Conservation (phyloP, 2,888 invertebrate species). For the Sesia apiformis region DNA sequence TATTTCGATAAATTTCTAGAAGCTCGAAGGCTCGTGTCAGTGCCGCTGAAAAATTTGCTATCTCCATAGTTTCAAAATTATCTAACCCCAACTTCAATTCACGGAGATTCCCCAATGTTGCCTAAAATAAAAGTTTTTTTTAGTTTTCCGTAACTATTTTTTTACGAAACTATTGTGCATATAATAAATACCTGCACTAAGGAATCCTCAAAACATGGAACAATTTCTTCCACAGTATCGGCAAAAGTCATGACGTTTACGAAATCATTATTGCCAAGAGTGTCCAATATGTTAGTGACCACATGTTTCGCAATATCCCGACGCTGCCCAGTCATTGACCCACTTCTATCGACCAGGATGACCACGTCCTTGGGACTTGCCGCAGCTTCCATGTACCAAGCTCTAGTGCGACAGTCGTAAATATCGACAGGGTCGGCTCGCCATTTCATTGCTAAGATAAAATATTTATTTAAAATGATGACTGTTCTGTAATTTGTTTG, state of each 20-base stretch:
- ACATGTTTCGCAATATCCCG: constrained; percentile 93
- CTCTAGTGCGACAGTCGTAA: constrained; percentile 94
- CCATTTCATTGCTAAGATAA: constrained; percentile 81
- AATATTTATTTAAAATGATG: background rate
- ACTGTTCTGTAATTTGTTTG: background rate
- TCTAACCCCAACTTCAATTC: constrained; percentile 88
- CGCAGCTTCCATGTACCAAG: constrained; percentile 98
- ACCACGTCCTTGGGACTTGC: constrained; percentile 96
- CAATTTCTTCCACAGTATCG: constrained; percentile 84
- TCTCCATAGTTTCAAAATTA: constrained; percentile 85
- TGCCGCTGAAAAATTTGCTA: constrained; percentile 95
- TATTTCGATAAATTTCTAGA: constrained; percentile 78
- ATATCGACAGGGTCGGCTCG: constrained; percentile 88
- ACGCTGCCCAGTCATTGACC: constrained; percentile 92
- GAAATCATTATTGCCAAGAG: constrained; percentile 97
- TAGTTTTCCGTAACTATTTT: no score
- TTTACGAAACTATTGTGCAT: no score
- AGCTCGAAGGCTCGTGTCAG: constrained; percentile 92
- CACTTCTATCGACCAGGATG: constrained; percentile 90
- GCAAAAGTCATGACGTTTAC: constrained; percentile 97
- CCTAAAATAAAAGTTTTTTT: constrained; percentile 67
- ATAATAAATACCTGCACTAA: constrained; percentile 83
- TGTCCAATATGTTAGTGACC: constrained; percentile 92
- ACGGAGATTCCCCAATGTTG: constrained; percentile 88
- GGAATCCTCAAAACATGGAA: constrained; percentile 91